phyloP scores from a whole-genome alignment of 2,797 vertebrate genomes.

The Pangasius krempfi region DNA sequence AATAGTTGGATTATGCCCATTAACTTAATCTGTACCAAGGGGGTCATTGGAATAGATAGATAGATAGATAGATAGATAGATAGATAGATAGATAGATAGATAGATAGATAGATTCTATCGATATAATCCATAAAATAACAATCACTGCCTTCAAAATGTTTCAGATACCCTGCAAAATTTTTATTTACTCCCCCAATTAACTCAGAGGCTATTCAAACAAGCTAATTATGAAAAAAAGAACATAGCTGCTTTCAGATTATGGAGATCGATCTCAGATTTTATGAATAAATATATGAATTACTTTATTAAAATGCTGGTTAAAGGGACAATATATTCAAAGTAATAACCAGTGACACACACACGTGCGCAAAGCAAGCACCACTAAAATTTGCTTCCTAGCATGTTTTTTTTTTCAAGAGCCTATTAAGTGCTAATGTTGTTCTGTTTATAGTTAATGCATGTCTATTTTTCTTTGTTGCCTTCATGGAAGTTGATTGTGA shows the following conservation, averaged over 20 bases:
- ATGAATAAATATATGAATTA: neutral
- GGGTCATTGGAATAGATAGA: neutral
- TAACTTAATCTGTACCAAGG: neutral
- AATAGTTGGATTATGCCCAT: neutral
- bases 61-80: too few relatives aligned
- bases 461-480: neutral
- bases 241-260: neutral
- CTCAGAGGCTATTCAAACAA: neutral
- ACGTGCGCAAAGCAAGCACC: neutral
- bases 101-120: too few relatives aligned
- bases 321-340: neutral
- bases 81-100: too few relatives aligned
- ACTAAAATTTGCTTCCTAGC: neutral
- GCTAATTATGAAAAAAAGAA: neutral
- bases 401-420: neutral
- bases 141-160: neutral
- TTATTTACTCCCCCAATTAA: neutral
- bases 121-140: neutral
- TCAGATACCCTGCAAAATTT: neutral
- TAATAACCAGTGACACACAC: neutral
- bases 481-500: conserved; percentile 5
- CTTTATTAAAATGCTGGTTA: neutral
- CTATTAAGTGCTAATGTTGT: conserved; percentile 2
- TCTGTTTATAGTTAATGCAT: neutral
- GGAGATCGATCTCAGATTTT: neutral